Evolutionary conservation across 2,113 vertebrate genomes (phyloP).

Genomic region (Parus major): DNA sequence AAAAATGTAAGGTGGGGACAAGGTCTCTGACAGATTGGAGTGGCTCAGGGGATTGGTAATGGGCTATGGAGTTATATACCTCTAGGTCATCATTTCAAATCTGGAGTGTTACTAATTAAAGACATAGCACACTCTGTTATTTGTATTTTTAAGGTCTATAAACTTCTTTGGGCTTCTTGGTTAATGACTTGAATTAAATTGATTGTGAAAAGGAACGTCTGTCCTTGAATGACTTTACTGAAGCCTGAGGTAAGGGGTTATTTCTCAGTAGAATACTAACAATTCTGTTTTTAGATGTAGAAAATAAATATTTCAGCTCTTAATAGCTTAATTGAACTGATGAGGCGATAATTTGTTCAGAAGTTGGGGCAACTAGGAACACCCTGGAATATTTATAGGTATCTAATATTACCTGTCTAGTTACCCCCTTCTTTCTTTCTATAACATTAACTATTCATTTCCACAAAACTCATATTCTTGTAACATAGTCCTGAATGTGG

Average conservation of each 20-base stretch:
- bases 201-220: conserved; percentile 56
- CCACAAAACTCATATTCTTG: neutral
- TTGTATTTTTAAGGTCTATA: conserved; percentile 70
- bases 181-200: conserved; percentile 71
- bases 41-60: conserved; percentile 41
- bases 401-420: neutral
- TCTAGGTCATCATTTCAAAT: conserved; percentile 55
- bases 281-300: neutral
- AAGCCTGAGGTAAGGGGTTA: neutral
- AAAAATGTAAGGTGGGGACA: neutral
- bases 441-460: neutral
- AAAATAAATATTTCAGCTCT: neutral
- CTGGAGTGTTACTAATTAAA: conserved; percentile 65
- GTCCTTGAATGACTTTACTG: conserved; percentile 54
- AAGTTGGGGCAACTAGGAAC: neutral
- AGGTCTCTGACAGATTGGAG: neutral
- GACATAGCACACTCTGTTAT: conserved; percentile 49
- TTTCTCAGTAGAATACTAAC: neutral
- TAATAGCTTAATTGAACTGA: neutral
- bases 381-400: neutral
- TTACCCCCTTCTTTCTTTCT: neutral
- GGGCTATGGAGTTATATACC: conserved; percentile 23
- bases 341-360: neutral
- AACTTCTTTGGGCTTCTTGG: conserved; percentile 61
- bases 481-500: neutral